Evolutionary conservation across 2,113 vertebrate genomes (phyloP).

Genomic region (Entomyzon cyanotis): DNA sequence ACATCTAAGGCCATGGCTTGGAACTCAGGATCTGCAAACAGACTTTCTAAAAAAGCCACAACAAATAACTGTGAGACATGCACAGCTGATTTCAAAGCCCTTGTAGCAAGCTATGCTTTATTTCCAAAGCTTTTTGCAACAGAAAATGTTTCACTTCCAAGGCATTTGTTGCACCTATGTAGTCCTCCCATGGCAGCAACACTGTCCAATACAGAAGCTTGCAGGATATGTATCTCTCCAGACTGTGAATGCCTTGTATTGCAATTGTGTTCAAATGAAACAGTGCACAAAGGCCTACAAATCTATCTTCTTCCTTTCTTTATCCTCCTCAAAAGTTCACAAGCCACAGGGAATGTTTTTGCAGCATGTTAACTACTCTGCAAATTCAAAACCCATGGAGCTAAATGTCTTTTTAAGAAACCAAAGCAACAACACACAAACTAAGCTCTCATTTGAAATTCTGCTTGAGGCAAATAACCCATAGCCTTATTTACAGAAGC

Average conservation of each 20-base stretch:
- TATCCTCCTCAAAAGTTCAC: background rate
- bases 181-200: rapidly evolving
- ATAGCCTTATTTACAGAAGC: background rate
- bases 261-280: background rate
- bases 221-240: background rate
- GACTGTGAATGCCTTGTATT: background rate
- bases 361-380: background rate
- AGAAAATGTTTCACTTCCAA: background rate
- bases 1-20: background rate
- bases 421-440: background rate
- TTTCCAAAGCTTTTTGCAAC: background rate
- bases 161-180: background rate
- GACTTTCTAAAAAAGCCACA: background rate
- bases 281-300: background rate
- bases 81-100: background rate
- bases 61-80: background rate
- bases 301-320: background rate
- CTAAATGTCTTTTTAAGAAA: background rate
- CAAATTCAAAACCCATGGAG: background rate
- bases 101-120: background rate
- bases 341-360: background rate
- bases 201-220: background rate
- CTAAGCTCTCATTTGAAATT: background rate
- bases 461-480: background rate
- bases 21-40: background rate